Evolutionary conservation across 30 jellyfish, hydroid and myxozoan genomes (phyloP).

Genomic region (Turritopsis dohrnii): DNA sequence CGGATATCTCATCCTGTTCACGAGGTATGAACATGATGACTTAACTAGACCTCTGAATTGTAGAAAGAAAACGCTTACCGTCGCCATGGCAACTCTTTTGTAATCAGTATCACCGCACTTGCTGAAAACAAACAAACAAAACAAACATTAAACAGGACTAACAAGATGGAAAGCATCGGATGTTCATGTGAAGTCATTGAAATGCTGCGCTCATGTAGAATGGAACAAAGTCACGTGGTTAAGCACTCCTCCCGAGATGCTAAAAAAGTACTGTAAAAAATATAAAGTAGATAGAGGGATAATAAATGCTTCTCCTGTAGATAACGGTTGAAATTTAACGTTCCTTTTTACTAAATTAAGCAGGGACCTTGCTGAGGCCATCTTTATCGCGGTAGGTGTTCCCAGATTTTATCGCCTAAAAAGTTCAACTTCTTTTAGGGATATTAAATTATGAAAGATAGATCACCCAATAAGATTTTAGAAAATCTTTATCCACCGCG

Average conservation of each 20-base stretch:
- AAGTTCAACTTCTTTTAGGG: too few species aligned
- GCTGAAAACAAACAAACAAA: constrained; percentile 1
- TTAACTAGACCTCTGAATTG: too few species aligned
- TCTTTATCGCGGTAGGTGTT: too few species aligned
- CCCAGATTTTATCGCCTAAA: too few species aligned
- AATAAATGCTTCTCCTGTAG: not conserved
- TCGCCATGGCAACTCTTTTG: constrained; percentile 17
- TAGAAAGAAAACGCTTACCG: constrained; percentile 4
- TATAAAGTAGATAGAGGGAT: not conserved
- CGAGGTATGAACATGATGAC: not conserved
- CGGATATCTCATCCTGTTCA: not conserved
- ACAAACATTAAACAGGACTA: not conserved
- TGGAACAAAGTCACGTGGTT: not conserved
- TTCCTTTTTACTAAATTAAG: too few species aligned
- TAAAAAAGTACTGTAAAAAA: not conserved
- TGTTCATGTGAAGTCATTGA: too few species aligned
- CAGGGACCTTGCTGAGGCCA: not conserved
- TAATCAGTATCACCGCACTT: constrained; percentile 11
- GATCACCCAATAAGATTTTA: too few species aligned
- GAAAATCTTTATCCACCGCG: too few species aligned
- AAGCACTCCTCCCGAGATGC: not conserved
- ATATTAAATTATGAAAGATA: too few species aligned
- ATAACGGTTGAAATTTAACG: too few species aligned
- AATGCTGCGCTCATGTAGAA: too few species aligned
- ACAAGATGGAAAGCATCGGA: too few species aligned